Percentiles rank a stretch among this genome's conserved stretches.
Evolutionary conservation across 2,888 invertebrate species (phyloP).

Genomic region (Labia minor): DNA sequence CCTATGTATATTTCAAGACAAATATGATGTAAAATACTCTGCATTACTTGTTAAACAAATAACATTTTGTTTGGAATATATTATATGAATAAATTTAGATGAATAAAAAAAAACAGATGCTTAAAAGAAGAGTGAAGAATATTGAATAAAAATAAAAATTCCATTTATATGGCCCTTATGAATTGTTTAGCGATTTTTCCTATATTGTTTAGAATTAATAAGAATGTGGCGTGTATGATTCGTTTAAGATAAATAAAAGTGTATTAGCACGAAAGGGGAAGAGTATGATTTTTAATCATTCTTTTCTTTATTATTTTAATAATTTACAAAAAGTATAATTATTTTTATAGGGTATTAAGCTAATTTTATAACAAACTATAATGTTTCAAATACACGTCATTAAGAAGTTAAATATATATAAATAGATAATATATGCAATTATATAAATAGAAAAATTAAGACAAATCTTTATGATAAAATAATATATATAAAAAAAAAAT

Average conservation of each 20-base stretch:
- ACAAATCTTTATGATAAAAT: too few relatives aligned
- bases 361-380: too few relatives aligned
- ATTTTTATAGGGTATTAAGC: not conserved
- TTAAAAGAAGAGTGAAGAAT: not conserved
- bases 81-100: constrained; percentile 7
- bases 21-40: not conserved
- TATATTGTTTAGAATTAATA: not conserved
- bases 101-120: not conserved
- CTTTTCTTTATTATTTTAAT: not conserved
- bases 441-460: too few relatives aligned
- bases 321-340: constrained; percentile 1
- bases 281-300: not conserved
- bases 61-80: constrained; percentile 6
- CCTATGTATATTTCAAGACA: not conserved
- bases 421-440: too few relatives aligned
- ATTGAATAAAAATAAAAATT: not conserved
- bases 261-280: not conserved
- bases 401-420: too few relatives aligned
- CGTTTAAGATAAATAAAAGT: constrained; percentile 7
- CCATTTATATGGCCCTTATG: not conserved
- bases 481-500: too few relatives aligned
- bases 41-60: not conserved
- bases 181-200: too few relatives aligned
- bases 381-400: too few relatives aligned
- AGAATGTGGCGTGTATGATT: not conserved